Conservation (phyloP, 2,113 vertebrate genomes). For the Myrmecobius fasciatus region DNA sequence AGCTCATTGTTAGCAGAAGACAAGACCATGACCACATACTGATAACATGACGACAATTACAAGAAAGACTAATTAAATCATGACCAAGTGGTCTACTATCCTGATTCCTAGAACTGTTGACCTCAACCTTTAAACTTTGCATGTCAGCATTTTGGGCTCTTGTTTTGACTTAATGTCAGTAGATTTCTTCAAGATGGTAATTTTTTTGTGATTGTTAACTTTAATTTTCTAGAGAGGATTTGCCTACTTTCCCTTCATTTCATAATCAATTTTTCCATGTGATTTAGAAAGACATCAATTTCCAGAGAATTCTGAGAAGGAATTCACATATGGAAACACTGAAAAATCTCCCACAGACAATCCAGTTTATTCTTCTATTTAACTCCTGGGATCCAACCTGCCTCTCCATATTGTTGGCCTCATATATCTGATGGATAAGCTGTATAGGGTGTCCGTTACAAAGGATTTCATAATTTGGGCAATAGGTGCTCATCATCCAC, state of each 20-base stretch:
- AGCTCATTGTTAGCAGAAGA: background rate
- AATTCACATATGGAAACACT: too few species aligned
- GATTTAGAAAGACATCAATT: background rate
- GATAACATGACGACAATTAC: background rate
- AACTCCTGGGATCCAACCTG: background rate
- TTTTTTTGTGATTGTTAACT: background rate
- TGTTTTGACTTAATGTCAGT: background rate
- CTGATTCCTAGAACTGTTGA: rapidly evolving
- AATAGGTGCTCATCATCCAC: background rate
- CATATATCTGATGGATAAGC: background rate
- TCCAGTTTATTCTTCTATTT: background rate
- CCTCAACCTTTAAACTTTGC: rapidly evolving
- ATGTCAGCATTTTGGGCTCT: too few species aligned
- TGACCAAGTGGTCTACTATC: rapidly evolving
- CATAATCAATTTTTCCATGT: background rate
- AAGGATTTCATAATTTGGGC: background rate
- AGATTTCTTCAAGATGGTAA: background rate
- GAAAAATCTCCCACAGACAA: background rate
- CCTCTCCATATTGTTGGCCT: background rate
- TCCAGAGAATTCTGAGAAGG: background rate
- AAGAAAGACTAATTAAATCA: background rate
- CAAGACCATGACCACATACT: background rate
- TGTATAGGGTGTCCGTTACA: background rate
- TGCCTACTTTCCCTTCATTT: background rate
- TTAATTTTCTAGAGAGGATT: background rate